Conservation (phyloP, 2,797 vertebrate species). For the Taenioides sp. region DNA sequence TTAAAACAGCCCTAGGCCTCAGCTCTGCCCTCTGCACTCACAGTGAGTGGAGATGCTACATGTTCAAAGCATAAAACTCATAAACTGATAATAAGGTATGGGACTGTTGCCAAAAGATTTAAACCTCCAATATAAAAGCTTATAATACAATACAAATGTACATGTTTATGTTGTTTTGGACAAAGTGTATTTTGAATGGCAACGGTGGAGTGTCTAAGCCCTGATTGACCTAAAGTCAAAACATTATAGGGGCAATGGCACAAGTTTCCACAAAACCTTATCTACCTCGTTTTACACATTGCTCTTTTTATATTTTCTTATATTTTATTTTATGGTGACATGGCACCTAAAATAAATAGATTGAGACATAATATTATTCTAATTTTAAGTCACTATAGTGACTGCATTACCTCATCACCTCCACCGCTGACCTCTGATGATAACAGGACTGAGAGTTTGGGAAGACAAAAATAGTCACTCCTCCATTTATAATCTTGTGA, state of each 20-base stretch:
- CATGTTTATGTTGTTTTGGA: conserved; percentile 16
- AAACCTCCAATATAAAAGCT: conserved; percentile 39
- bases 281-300: conserved; percentile 38
- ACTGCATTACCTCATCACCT: conserved; percentile 32
- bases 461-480: conserved; percentile 36
- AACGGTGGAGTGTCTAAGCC: conserved; percentile 46
- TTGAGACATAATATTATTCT: conserved; percentile 28
- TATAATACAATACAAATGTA: conserved; percentile 41
- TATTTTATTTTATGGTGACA: conserved; percentile 22
- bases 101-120: conserved; percentile 35
- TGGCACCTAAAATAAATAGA: conserved; percentile 52
- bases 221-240: conserved; percentile 25
- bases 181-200: conserved; percentile 22
- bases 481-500: conserved; percentile 40
- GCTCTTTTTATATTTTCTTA: not conserved
- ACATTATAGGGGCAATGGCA: conserved; percentile 34
- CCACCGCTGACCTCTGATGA: conserved; percentile 55
- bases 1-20: conserved; percentile 32
- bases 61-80: conserved; percentile 48
- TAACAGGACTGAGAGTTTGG: conserved; percentile 24
- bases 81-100: conserved; percentile 23
- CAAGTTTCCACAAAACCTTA: conserved; percentile 42
- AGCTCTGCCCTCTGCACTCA: conserved; percentile 54
- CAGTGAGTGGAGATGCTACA: conserved; percentile 59
- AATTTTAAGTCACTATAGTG: conserved; percentile 15